Conservation (phyloP, 2,113 vertebrate genomes). For the Larimichthys crocea region DNA sequence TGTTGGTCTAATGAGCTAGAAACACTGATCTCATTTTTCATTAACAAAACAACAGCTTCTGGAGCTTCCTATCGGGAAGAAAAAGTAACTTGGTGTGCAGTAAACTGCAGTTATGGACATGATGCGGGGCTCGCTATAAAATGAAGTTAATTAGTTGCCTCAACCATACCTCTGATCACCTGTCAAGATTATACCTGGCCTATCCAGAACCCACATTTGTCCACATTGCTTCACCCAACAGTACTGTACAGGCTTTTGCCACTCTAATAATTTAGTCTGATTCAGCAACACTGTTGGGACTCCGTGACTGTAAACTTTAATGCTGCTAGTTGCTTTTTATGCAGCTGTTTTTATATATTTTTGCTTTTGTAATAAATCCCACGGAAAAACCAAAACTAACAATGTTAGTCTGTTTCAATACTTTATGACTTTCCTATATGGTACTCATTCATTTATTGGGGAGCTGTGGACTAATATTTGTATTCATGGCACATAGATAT, state of each 20-base stretch:
- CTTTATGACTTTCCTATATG: too few relatives aligned
- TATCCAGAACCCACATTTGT: not conserved
- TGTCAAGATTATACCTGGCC: too few relatives aligned
- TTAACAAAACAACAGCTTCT: conserved; percentile 15
- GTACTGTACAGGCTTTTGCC: not conserved
- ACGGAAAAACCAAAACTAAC: not conserved
- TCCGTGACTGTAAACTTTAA: not conserved
- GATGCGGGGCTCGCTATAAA: not conserved
- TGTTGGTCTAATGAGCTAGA: conserved; percentile 18
- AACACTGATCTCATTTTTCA: not conserved
- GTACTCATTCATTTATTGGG: too few relatives aligned
- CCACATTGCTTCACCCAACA: not conserved
- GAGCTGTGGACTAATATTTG: too few relatives aligned
- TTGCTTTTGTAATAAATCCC: not conserved
- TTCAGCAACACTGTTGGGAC: not conserved
- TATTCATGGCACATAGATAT: too few relatives aligned
- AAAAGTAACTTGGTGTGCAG: not conserved
- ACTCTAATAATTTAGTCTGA: not conserved
- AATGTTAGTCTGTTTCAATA: not conserved
- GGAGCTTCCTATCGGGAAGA: not conserved
- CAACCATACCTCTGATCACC: too few relatives aligned
- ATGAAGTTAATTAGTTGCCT: too few relatives aligned
- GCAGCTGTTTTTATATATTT: not conserved
- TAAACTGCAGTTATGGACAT: not conserved
- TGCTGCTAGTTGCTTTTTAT: not conserved